A percentile compares a stretch with the other conserved stretches of the same genome.
Evolutionary conservation across 2,888 invertebrate genomes (phyloP).

Genomic region (Stictocephala bisonia): DNA sequence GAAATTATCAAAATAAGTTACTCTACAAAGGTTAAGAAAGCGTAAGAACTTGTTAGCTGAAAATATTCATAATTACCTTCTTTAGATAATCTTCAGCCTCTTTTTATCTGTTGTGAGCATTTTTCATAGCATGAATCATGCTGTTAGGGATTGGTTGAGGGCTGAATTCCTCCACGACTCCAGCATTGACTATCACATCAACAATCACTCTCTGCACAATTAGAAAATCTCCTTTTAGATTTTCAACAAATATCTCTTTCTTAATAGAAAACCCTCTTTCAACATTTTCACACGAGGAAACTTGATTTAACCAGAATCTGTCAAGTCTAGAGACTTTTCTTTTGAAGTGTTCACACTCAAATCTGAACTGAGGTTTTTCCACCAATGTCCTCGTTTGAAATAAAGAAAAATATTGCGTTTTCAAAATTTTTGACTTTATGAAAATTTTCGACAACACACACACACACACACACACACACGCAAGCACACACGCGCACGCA

Average conservation of each 20-base stretch:
- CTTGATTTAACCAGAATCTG: not conserved
- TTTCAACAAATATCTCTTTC: constrained; percentile 27
- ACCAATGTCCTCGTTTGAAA: too few relatives aligned
- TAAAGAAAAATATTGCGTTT: too few relatives aligned
- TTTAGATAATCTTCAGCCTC: not conserved
- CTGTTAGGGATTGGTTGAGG: not conserved
- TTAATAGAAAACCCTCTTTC: constrained; percentile 36
- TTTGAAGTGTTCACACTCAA: not conserved
- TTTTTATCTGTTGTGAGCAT: not conserved
- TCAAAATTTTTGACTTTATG: too few relatives aligned
- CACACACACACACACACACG: too few relatives aligned
- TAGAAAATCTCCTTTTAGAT: constrained; percentile 3
- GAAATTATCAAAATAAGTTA: too few relatives aligned
- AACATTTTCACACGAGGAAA: not conserved
- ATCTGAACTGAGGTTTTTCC: not conserved
- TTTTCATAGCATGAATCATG: constrained; percentile 20
- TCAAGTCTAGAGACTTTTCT: not conserved
- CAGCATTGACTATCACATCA: not conserved
- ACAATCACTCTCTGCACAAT: not conserved
- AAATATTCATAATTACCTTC: too few relatives aligned
- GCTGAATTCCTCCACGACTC: not conserved
- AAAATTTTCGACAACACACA: too few relatives aligned
- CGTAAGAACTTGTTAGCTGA: too few relatives aligned
- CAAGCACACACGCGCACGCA: too few relatives aligned
- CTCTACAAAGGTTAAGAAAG: too few relatives aligned